A percentile compares a stretch with the other conserved stretches of the same genome.
Evolutionary conservation across 2,113 vertebrate species (phyloP).

Genomic region (Aramus guarauna): DNA sequence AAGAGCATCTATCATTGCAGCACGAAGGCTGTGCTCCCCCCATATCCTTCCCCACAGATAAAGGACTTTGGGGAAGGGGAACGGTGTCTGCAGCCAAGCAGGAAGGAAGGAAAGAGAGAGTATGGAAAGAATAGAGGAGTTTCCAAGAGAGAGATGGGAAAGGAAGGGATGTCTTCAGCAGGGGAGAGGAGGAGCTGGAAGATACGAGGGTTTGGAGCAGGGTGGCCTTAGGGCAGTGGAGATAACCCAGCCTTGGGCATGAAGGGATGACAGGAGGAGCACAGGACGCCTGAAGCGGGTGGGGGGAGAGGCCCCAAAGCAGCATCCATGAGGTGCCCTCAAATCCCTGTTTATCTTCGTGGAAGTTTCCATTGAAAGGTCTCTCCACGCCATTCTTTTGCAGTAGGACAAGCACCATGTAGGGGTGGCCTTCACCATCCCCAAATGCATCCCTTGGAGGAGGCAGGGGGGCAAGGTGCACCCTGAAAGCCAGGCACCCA

Average conservation of each 20-base stretch:
- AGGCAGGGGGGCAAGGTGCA: neutral
- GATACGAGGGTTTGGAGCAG: neutral
- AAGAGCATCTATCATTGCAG: neutral
- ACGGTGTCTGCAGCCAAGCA: neutral
- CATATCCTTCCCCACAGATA: neutral
- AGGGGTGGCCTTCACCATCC: neutral
- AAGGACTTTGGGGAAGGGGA: neutral
- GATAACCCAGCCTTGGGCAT: neutral
- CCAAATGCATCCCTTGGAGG: neutral
- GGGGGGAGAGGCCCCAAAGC: neutral
- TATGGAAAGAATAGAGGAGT: neutral
- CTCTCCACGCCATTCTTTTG: neutral
- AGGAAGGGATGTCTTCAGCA: neutral
- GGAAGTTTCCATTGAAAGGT: neutral
- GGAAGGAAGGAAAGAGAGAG: neutral
- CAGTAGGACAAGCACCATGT: rapidly evolving
- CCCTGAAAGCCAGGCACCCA: neutral
- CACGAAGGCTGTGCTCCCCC: neutral
- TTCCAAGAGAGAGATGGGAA: neutral
- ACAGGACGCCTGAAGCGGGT: neutral
- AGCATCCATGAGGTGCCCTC: neutral
- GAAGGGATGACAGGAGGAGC: neutral
- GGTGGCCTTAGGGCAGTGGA: neutral
- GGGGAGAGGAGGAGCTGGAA: neutral
- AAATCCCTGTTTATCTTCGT: neutral